phyloP scores from a whole-genome alignment of 2,888 invertebrate species.

The Lasioglossum villosulum region DNA sequence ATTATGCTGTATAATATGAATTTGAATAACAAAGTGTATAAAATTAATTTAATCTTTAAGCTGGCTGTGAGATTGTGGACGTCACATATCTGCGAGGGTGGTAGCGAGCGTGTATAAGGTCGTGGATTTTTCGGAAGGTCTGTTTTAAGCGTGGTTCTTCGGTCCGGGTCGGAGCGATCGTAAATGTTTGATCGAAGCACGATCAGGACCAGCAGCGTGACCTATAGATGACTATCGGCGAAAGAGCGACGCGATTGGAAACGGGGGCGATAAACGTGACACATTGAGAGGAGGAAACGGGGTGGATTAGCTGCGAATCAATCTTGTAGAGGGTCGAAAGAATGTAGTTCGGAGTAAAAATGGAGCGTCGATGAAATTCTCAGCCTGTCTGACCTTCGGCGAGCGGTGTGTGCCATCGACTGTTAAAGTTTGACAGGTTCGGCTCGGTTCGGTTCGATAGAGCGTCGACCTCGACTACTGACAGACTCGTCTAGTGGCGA shows the following conservation, averaged over 20 bases:
- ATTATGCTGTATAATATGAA: too few species aligned
- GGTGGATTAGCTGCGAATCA: not conserved
- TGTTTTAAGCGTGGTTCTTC: not conserved
- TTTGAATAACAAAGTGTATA: too few species aligned
- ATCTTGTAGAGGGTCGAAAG: not conserved
- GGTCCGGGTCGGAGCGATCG: not conserved
- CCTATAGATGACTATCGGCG: not conserved
- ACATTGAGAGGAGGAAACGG: not conserved
- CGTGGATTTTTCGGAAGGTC: not conserved
- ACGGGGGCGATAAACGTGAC: not conserved
- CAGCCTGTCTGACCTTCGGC: slow-evolving; percentile 7
- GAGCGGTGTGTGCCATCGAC: not conserved
- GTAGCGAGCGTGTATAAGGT: not conserved
- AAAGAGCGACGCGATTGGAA: not conserved
- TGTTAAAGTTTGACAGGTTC: not conserved
- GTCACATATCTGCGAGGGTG: too few species aligned
- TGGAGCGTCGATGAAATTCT: slow-evolving; percentile 6
- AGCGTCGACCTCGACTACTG: slow-evolving; percentile 45
- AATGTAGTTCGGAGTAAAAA: not conserved
- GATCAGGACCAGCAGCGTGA: not conserved
- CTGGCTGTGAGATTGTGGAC: too few species aligned
- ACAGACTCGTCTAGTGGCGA: slow-evolving; percentile 30
- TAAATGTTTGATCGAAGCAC: not conserved
- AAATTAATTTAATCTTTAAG: too few species aligned
- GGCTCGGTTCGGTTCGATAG: slow-evolving; percentile 19